A percentile compares a stretch with the other conserved stretches of the same genome.
These are phyloP conservation scores for Leucania comma DNA, from an alignment of 2,888 invertebrate species.

Conservation along the genomic window DNA sequence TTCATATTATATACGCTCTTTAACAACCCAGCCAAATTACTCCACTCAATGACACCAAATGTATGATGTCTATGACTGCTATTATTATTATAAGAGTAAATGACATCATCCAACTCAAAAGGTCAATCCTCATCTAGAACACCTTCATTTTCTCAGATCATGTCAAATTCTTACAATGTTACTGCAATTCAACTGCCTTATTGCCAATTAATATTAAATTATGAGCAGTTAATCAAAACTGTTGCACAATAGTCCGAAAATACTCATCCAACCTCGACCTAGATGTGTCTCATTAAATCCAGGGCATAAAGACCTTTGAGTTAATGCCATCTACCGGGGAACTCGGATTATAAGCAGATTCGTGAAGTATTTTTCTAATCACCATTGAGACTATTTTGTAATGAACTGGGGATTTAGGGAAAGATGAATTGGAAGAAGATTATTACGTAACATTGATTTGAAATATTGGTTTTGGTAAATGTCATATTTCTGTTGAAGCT, in stretches of 20 bases:
- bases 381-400: constrained; percentile 32
- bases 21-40: background rate
- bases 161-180: background rate
- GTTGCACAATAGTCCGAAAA: constrained; percentile 86
- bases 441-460: constrained; percentile 4
- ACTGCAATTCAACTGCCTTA: constrained; percentile 27
- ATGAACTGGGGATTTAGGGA: background rate
- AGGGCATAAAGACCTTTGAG: constrained; percentile 69
- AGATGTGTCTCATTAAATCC: constrained; percentile 71
- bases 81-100: background rate
- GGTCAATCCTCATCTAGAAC: constrained; percentile 1
- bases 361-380: constrained; percentile 17
- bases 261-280: constrained; percentile 82
- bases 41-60: background rate
- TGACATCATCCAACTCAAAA: constrained; percentile 15
- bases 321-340: constrained; percentile 59
- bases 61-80: no score
- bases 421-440: constrained; percentile 7
- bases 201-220: constrained; percentile 56
- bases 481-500: background rate
- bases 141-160: background rate
- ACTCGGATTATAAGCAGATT: constrained; percentile 15
- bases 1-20: background rate
- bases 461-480: background rate
- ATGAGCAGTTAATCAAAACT: constrained; percentile 68